Evolutionary conservation across 2,888 invertebrate species (phyloP), one percentile per base, ranked within the genome.

Genomic region (Amblyteles armatorius): DNA sequence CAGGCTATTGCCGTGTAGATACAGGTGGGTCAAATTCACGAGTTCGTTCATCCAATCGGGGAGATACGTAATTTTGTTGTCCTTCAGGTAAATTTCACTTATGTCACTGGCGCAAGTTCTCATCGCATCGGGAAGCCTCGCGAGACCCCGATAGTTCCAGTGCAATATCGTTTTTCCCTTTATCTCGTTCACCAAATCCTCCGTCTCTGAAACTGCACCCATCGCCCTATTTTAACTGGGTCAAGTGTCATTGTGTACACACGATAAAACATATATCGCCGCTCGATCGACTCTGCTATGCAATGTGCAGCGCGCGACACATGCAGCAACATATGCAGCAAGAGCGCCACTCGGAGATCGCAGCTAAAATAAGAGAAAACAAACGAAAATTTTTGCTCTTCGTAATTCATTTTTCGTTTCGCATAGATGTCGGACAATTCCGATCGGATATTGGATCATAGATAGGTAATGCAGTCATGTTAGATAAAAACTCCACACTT

Each of bases 111-210:
- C 94, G 65, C 90, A 88, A 26, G 84, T 79, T 79, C 91, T 89
- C 73, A 94, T 86, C 13, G 90, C 92, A 36, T 91, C 89, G 36
- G 94, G 94, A 63, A 94, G 87, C 80, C 92, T 88, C 6, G 80
- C 80, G 16, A 94, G 89, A 73, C 91, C 92, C 11, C 94, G 91
- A 87, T 93, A 94, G 87, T 94, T 94, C 94, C 94, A 94, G 80
- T 94, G 94, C 11, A 94, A 89, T 84, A 94, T 93, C 79, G 88
- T 86, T 86, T 94, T 94, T 50, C 88, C 90, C 81, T 89, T 89
- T 6, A 94, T 91, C 83, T 94, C 94, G 7, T 90, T 90, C n/a
- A 90, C 89, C 88, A 94, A 90, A 82, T 94, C 93, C 82, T 87
- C 67, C 50, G 86, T 85, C 86, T 91, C 50, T 6, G 40, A 67